phyloP scores from a whole-genome alignment of 2,888 invertebrate species.

The Lasiommata megera region DNA sequence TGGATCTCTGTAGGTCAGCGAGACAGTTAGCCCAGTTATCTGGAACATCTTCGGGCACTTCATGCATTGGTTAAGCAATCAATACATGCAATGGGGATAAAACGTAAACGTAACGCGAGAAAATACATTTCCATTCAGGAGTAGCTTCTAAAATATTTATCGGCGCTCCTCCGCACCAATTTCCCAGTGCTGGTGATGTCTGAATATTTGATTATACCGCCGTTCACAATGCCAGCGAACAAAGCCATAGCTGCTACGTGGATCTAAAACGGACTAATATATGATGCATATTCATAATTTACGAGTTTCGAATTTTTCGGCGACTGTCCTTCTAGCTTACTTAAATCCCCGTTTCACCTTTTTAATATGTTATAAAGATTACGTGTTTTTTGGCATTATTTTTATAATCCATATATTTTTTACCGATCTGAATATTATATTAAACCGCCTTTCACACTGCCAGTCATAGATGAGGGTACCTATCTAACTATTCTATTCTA shows the following conservation, averaged over 20 bases:
- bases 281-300: not conserved
- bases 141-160: slow-evolving; percentile 30
- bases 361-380: too few relatives aligned
- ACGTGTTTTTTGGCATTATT: too few relatives aligned
- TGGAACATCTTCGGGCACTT: not conserved
- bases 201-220: slow-evolving; percentile 34
- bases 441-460: too few relatives aligned
- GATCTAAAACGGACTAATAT: slow-evolving; percentile 3
- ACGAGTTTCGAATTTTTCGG: too few relatives aligned
- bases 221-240: slow-evolving; percentile 28
- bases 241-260: slow-evolving; percentile 13
- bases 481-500: too few relatives aligned
- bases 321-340: too few relatives aligned
- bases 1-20: too few relatives aligned
- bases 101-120: not conserved
- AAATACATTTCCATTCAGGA: slow-evolving; percentile 17
- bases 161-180: slow-evolving; percentile 21
- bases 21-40: too few relatives aligned
- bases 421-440: too few relatives aligned
- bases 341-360: too few relatives aligned
- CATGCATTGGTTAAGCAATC: not conserved
- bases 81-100: not conserved
- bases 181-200: slow-evolving; percentile 25
- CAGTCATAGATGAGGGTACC: too few relatives aligned
- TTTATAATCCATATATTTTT: too few relatives aligned